phyloP scores from a whole-genome alignment of 2,113 vertebrate genomes.

The Alces alces region DNA sequence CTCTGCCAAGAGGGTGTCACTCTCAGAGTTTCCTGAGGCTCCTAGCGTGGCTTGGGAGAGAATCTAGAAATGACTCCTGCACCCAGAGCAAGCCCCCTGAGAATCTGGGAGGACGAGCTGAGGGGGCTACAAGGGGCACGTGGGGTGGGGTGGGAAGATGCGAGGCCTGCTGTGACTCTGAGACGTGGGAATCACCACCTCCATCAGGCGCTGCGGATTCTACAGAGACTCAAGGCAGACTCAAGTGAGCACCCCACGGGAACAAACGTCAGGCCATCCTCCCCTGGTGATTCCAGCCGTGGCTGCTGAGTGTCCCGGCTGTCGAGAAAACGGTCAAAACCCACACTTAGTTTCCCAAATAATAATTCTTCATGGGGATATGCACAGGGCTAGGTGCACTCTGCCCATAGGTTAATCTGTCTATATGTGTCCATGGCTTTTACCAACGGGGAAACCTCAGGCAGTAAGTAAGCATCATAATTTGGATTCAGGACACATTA shows the following conservation, averaged over 20 bases:
- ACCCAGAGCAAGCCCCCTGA: not conserved
- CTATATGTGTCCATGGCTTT: not conserved
- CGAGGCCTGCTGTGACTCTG: no score
- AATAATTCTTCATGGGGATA: not conserved
- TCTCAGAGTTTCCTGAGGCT: not conserved
- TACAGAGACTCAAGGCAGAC: not conserved
- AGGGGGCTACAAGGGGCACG: not conserved
- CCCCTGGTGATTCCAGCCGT: not conserved
- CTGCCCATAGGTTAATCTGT: not conserved
- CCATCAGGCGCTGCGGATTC: accelerated
- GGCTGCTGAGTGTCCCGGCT: not conserved
- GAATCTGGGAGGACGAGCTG: not conserved
- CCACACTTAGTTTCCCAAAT: not conserved
- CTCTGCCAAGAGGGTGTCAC: no score
- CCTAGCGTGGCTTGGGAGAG: not conserved
- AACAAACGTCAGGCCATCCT: not conserved
- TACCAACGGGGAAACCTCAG: not conserved
- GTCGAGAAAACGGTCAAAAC: not conserved
- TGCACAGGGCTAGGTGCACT: not conserved
- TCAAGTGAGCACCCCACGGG: not conserved
- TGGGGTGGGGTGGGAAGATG: not conserved
- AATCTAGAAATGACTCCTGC: not conserved
- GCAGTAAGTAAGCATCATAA: not conserved
- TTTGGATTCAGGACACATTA: not conserved
- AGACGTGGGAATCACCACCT: not conserved